phyloP scores from a whole-genome alignment of 2,888 invertebrate species.

The Theretra japonica region DNA sequence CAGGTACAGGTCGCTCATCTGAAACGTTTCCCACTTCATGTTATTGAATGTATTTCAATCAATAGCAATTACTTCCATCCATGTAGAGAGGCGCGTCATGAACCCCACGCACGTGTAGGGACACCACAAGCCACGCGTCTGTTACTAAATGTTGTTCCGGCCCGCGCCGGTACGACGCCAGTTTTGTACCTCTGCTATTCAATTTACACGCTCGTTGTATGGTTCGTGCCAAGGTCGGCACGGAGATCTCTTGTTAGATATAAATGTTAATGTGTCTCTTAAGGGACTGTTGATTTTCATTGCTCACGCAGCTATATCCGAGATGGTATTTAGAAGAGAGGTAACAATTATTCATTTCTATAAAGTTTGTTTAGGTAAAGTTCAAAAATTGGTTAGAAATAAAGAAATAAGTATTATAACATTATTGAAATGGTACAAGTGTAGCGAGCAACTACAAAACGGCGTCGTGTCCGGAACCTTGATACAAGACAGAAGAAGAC shows the following conservation, averaged over 20 bases:
- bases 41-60: neutral
- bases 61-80: neutral
- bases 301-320: no score
- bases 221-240: no score
- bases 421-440: neutral
- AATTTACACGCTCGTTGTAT: no score
- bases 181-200: no score
- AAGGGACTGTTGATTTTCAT: no score
- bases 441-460: neutral
- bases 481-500: conserved; percentile 26
- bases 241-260: no score
- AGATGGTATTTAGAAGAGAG: no score
- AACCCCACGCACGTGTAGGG: neutral
- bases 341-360: no score
- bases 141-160: neutral
- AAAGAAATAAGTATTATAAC: no score
- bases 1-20: conserved; percentile 31
- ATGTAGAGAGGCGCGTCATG: neutral
- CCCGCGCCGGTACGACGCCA: neutral
- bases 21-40: conserved; percentile 26
- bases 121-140: neutral
- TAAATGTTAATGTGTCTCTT: no score
- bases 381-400: no score
- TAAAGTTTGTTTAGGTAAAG: no score
- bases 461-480: conserved; percentile 7